These are phyloP conservation scores for Andinoacara biseriatus DNA, from an alignment of 2,113 vertebrate species.

Conservation along the genomic window DNA sequence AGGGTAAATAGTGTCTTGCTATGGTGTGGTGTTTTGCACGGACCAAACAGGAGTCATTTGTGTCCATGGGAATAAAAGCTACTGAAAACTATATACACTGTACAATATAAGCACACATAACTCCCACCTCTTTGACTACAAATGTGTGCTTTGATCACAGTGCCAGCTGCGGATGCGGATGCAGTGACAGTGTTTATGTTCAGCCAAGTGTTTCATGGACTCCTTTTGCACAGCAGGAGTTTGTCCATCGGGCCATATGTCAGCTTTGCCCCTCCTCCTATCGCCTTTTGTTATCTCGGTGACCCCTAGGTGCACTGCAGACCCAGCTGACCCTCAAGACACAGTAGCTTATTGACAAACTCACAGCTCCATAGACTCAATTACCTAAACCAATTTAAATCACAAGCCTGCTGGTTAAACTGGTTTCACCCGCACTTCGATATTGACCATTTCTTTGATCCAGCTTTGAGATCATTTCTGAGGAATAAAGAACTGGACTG, in stretches of 20 bases:
- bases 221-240: constrained; percentile 61
- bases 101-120: constrained; percentile 3
- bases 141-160: constrained; percentile 28
- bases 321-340: constrained; percentile 66
- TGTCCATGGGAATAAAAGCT: background rate
- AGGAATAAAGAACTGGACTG: constrained; percentile 19
- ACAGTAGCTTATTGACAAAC: constrained; percentile 68
- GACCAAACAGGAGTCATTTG: background rate
- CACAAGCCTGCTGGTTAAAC: constrained; percentile 45
- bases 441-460: constrained; percentile 55
- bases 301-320: constrained; percentile 59
- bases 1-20: constrained; percentile 2
- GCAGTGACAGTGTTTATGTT: constrained; percentile 63
- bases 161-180: constrained; percentile 62
- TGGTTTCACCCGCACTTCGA: constrained; percentile 18
- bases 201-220: constrained; percentile 66
- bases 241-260: constrained; percentile 75
- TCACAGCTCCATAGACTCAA: constrained; percentile 69
- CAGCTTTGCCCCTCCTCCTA: constrained; percentile 56
- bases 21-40: background rate
- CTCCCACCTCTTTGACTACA: background rate
- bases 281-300: constrained; percentile 69
- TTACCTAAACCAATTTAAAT: constrained; percentile 74
- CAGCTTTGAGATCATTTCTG: constrained; percentile 20
- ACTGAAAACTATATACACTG: background rate